A percentile compares a stretch with the other conserved stretches of the same genome.
Evolutionary conservation across 2,797 vertebrate species (phyloP).

Genomic region (Malurus splendens): DNA sequence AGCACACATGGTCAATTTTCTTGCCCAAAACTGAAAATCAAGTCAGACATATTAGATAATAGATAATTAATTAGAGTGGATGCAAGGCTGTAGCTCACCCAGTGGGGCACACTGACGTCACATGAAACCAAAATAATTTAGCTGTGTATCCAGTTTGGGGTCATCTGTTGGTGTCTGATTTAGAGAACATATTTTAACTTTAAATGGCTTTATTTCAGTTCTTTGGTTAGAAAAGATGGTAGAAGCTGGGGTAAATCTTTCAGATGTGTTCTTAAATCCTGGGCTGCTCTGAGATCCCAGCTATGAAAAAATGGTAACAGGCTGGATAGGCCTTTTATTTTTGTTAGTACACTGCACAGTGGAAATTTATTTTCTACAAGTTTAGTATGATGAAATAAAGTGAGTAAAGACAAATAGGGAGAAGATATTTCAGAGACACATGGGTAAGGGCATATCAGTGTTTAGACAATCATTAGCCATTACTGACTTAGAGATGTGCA

Average conservation of each 20-base stretch:
- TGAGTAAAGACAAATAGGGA: background rate
- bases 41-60: conserved; percentile 55
- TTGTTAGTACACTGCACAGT: background rate
- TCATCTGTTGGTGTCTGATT: background rate
- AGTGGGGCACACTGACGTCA: conserved; percentile 39
- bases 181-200: conserved; percentile 22
- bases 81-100: conserved; percentile 44
- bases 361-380: background rate
- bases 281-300: background rate
- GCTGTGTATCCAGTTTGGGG: conserved; percentile 3
- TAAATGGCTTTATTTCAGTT: conserved; percentile 35
- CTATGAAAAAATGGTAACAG: background rate
- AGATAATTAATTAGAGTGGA: conserved; percentile 35
- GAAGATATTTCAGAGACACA: background rate
- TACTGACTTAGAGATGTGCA: background rate
- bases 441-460: background rate
- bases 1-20: conserved; percentile 62
- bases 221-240: background rate
- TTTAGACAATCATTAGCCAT: background rate
- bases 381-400: background rate
- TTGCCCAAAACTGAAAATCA: conserved; percentile 56
- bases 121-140: conserved; percentile 40
- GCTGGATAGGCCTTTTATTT: background rate
- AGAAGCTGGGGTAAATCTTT: background rate
- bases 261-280: background rate